These are phyloP conservation scores for Drosophila melanogaster DNA, from an alignment of 1,140 invertebrate genomes.

Conservation along the genomic window Release_6_plus_ISO1_MT NT_037436.4:15237001-15237500, in stretches of 20 bases:
- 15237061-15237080: conserved; percentile 93
- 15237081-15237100: conserved; percentile 95
- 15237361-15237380: conserved; percentile 91
- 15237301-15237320: conserved; percentile 91
- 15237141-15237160: conserved; percentile 92
- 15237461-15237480: conserved; percentile 91
- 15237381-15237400: conserved; percentile 93
- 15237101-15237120: conserved; percentile 91
- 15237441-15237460: conserved; percentile 93
- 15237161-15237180: conserved; percentile 91
- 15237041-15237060: conserved; percentile 92
- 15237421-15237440: conserved; percentile 95
- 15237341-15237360: conserved; percentile 93
- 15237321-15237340: conserved; percentile 91
- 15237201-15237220: conserved; percentile 93
- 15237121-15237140: conserved; percentile 93
- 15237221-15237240: conserved; percentile 91
- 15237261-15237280: conserved; percentile 94
- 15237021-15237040: conserved; percentile 93
- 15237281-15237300: conserved; percentile 93
- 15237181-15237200: conserved; percentile 92
- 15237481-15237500: conserved; percentile 94
- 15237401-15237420: conserved; percentile 93
- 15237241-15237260: conserved; percentile 91
- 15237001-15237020: conserved; percentile 93